Percentiles rank a stretch among this genome's conserved stretches.
These are phyloP conservation scores for Limenitis camilla DNA, from an alignment of 2,888 invertebrate genomes.

Conservation along the genomic window DNA sequence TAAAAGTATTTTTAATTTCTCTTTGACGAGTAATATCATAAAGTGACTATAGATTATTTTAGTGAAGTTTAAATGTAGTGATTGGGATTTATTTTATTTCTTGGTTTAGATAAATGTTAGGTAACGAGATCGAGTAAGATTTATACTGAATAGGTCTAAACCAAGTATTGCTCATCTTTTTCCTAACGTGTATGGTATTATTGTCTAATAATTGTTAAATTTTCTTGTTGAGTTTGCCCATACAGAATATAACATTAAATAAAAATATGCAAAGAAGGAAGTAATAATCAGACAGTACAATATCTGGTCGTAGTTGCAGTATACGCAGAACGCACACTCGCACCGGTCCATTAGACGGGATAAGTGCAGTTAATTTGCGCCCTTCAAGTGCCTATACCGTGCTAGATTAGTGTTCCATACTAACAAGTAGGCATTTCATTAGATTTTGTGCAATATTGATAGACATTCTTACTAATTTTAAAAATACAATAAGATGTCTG, in stretches of 20 bases:
- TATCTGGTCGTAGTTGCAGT: constrained; percentile 28
- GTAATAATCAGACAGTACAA: constrained; percentile 17
- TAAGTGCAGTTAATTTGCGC: constrained; percentile 67
- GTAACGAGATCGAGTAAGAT: too few species aligned
- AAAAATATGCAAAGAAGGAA: constrained; percentile 3
- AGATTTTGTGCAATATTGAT: constrained; percentile 2
- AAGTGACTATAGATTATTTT: too few species aligned
- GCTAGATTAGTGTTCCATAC: constrained; percentile 38
- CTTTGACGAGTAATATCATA: too few species aligned
- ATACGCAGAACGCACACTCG: constrained; percentile 37
- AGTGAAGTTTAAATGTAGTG: too few species aligned
- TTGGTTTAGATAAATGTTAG: too few species aligned
- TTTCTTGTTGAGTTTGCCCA: not conserved
- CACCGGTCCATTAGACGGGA: constrained; percentile 57
- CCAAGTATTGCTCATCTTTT: too few species aligned
- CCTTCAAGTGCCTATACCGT: constrained; percentile 38
- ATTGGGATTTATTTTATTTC: too few species aligned
- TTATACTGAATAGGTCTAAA: too few species aligned
- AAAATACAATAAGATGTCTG: too few species aligned
- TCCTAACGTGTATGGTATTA: too few species aligned
- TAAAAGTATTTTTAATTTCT: too few species aligned
- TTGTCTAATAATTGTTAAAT: not conserved
- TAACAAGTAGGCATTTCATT: constrained; percentile 33
- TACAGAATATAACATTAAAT: not conserved
- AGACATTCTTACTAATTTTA: not conserved